A percentile compares a stretch with the other conserved stretches of the same genome.
Evolutionary conservation across 2,113 vertebrate genomes (phyloP).

Genomic region (Lutjanus erythropterus): DNA sequence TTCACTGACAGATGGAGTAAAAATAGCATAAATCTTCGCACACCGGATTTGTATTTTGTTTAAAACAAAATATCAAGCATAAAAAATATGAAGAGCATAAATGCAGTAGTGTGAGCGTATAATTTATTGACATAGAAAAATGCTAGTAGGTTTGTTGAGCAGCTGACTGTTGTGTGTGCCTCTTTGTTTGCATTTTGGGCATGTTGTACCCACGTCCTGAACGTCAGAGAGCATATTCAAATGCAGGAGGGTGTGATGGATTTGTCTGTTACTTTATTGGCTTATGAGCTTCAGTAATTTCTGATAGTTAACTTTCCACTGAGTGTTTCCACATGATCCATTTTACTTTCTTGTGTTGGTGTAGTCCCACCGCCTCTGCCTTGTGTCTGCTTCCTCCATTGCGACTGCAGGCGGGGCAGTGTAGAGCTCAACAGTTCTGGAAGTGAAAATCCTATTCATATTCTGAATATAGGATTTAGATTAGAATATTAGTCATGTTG

Average conservation of each 20-base stretch:
- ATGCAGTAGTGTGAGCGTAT: neutral
- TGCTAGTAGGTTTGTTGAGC: neutral
- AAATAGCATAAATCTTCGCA: neutral
- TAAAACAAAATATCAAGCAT: neutral
- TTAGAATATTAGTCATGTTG: too few relatives aligned
- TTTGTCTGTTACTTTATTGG: neutral
- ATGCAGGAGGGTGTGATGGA: neutral
- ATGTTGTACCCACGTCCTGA: neutral
- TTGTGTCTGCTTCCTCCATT: neutral
- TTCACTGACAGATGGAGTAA: neutral
- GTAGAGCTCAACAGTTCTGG: too few relatives aligned
- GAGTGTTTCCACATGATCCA: neutral
- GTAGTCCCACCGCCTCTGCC: neutral
- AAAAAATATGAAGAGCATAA: neutral
- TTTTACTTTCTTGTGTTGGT: neutral
- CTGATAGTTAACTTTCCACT: neutral
- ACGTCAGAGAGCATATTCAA: neutral
- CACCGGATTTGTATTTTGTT: neutral
- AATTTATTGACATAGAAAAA: neutral
- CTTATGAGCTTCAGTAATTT: neutral
- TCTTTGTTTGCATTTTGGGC: neutral
- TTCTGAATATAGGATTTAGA: too few relatives aligned
- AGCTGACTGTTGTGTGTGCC: neutral
- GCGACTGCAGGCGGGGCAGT: too few relatives aligned
- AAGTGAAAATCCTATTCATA: too few relatives aligned